Percentiles rank a stretch among this genome's conserved stretches.
phyloP scores from a whole-genome alignment of 2,797 vertebrate species.

The Varecia variegata region DNA sequence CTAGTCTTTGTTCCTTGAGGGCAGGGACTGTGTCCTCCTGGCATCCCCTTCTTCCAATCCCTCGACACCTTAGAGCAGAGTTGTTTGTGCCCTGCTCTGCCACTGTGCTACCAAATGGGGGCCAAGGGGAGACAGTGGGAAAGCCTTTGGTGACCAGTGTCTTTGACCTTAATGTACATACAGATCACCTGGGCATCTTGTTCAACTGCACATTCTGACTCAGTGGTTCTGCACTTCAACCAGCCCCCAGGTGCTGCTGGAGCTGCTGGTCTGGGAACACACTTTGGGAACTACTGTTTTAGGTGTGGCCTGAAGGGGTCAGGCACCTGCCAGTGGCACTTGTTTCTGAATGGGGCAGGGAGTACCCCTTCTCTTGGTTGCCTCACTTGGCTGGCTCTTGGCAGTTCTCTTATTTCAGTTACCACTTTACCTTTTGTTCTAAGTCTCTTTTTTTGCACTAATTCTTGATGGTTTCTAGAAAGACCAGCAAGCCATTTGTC shows the following conservation, averaged over 20 bases:
- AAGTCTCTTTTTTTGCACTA: background rate
- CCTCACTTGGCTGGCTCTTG: background rate
- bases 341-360: background rate
- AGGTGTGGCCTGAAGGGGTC: background rate
- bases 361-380: background rate
- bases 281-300: background rate
- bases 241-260: background rate
- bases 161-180: background rate
- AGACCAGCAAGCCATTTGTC: background rate
- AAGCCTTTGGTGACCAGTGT: background rate
- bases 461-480: background rate
- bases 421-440: background rate
- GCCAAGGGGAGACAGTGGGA: background rate
- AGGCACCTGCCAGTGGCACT: background rate
- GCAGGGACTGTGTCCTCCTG: background rate
- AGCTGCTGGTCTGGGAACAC: background rate
- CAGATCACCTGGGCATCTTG: background rate
- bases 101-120: background rate
- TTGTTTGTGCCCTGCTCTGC: background rate
- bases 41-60: background rate
- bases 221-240: background rate
- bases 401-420: background rate
- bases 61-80: background rate
- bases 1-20: background rate
- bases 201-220: background rate